These are phyloP conservation scores for Agrotis puta DNA, from an alignment of 2,888 invertebrate species.

Conservation along the genomic window DNA sequence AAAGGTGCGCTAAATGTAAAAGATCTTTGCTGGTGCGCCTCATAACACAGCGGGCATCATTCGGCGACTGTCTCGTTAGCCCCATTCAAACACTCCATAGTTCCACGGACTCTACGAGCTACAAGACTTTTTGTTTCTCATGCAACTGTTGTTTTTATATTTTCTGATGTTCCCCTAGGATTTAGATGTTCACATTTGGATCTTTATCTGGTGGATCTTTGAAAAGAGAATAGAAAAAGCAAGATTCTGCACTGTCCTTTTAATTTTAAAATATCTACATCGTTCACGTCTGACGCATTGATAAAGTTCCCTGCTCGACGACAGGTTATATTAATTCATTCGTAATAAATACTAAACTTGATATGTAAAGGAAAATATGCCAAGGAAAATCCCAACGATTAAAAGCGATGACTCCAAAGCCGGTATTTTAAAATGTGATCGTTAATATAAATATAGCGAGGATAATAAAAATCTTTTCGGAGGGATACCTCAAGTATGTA, in stretches of 20 bases:
- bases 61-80: constrained; percentile 81
- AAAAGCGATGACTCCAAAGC: constrained; percentile 15
- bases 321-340: not conserved
- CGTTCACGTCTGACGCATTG: not conserved
- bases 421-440: constrained; percentile 24
- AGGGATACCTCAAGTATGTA: constrained; percentile 49
- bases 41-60: constrained; percentile 74
- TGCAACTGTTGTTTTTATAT: constrained; percentile 70
- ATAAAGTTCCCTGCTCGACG: not conserved
- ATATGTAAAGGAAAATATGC: constrained; percentile 1
- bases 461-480: constrained; percentile 33
- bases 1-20: constrained; percentile 53
- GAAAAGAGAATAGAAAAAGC: not conserved
- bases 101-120: constrained; percentile 72
- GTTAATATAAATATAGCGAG: constrained; percentile 27
- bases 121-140: constrained; percentile 71
- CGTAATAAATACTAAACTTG: constrained; percentile 1
- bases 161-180: constrained; percentile 48
- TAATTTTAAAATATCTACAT: not conserved
- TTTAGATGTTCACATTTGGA: constrained; percentile 29
- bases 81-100: constrained; percentile 76
- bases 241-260: not conserved
- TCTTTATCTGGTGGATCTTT: constrained; percentile 15
- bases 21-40: constrained; percentile 65
- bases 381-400: constrained; percentile 34